Conservation (phyloP, 2,888 invertebrate genomes). For the Tinea semifulvella region DNA sequence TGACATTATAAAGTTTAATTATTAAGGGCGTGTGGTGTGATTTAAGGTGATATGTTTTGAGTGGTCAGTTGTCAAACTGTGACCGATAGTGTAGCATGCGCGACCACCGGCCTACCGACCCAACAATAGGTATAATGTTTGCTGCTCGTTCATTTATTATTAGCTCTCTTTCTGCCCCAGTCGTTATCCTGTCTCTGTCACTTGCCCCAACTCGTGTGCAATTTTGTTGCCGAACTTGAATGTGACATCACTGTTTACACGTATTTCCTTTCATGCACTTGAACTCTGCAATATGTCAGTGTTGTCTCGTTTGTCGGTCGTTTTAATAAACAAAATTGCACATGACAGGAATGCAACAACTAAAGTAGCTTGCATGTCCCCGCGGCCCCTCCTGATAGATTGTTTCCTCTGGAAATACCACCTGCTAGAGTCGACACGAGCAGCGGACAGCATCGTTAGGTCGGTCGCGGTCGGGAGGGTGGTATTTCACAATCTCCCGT, state of each 20-base stretch:
- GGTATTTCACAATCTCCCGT: slow-evolving; percentile 56
- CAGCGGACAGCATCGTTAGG: slow-evolving; percentile 35
- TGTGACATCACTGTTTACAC: background rate
- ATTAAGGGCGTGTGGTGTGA: no score
- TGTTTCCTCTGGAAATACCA: background rate
- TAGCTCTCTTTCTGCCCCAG: background rate
- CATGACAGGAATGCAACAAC: background rate
- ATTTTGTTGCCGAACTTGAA: background rate
- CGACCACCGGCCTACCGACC: slow-evolving; percentile 1
- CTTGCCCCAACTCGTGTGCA: background rate
- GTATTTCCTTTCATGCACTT: background rate
- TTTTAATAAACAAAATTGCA: slow-evolving; percentile 1
- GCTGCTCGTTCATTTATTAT: slow-evolving; percentile 61
- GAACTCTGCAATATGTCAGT: background rate
- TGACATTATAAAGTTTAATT: no score
- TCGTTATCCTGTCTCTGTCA: slow-evolving; percentile 2
- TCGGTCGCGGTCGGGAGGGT: slow-evolving; percentile 31
- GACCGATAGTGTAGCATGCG: slow-evolving; percentile 6
- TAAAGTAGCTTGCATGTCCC: background rate
- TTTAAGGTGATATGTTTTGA: no score
- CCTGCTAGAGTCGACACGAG: slow-evolving; percentile 31
- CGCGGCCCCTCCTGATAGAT: background rate
- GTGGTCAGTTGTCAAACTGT: no score
- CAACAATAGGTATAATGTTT: slow-evolving; percentile 31
- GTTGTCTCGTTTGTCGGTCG: background rate